A percentile compares a stretch with the other conserved stretches of the same genome.
Evolutionary conservation across 2,797 vertebrate genomes (phyloP).

Genomic region (Pipistrellus kuhlii): DNA sequence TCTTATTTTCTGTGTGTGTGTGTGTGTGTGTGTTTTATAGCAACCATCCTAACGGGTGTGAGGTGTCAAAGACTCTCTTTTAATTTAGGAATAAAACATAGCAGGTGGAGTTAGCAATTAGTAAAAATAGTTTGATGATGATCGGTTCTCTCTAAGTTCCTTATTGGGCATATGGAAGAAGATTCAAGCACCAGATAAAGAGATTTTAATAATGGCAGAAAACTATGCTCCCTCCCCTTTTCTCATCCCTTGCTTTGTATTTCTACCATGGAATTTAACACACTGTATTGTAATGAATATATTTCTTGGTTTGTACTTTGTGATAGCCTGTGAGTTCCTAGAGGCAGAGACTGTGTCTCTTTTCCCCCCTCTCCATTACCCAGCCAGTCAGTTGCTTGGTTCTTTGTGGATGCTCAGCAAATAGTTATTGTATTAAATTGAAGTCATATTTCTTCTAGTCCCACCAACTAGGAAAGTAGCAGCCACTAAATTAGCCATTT

Average conservation of each 20-base stretch:
- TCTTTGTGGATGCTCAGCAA: neutral
- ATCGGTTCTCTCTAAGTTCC: neutral
- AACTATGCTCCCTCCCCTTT: neutral
- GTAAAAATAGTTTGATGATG: neutral
- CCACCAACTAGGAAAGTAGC: neutral
- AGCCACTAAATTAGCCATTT: conserved; percentile 26
- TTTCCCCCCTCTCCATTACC: neutral
- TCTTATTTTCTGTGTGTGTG: neutral
- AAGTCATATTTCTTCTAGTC: neutral
- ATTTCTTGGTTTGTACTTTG: neutral
- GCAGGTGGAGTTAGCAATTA: neutral
- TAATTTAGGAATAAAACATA: conserved; percentile 18
- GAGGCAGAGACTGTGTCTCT: neutral
- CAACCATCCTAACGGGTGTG: neutral
- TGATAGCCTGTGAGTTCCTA: neutral
- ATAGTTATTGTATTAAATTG: neutral
- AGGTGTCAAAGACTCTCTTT: neutral
- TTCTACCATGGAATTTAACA: neutral
- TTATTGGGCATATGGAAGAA: neutral
- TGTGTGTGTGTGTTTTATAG: neutral
- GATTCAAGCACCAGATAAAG: conserved; percentile 13
- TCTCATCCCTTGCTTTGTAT: neutral
- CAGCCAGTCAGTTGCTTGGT: neutral
- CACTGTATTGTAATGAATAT: neutral
- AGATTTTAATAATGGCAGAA: neutral